Evolutionary conservation across 2,797 vertebrate species (phyloP).

Genomic region (Galago senegalensis): DNA sequence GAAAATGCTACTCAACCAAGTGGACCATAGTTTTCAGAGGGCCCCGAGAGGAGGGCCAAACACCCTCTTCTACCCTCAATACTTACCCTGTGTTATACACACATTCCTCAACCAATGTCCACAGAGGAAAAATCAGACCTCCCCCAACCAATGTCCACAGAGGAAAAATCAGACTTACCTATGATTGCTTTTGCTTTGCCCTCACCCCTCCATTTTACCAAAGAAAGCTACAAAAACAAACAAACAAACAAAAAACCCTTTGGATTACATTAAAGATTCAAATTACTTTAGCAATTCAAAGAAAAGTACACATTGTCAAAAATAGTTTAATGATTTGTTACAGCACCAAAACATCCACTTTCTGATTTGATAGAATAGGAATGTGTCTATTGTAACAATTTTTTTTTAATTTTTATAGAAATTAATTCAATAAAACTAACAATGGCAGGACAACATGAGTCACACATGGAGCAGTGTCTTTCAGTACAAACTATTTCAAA

Average conservation of each 20-base stretch:
- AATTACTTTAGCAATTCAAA: conserved; percentile 58
- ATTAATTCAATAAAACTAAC: conserved; percentile 44
- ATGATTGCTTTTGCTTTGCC: not conserved
- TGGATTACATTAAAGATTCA: conserved; percentile 21
- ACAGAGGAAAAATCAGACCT: not conserved
- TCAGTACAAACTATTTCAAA: not conserved
- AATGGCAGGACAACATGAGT: not conserved
- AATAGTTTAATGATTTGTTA: not conserved
- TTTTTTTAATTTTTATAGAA: conserved; percentile 41
- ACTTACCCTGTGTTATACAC: not conserved
- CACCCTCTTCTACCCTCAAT: too few relatives aligned
- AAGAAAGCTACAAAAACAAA: not conserved
- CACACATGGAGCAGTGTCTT: not conserved
- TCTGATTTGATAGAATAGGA: conserved; percentile 5
- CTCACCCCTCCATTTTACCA: conserved; percentile 1
- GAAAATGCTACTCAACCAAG: not conserved
- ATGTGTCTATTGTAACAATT: not conserved
- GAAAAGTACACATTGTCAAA: conserved; percentile 44
- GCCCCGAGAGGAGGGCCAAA: not conserved
- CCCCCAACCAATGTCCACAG: not conserved
- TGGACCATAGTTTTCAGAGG: not conserved
- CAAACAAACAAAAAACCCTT: not conserved
- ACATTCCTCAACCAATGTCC: too few relatives aligned
- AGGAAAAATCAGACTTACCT: not conserved
- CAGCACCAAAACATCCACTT: not conserved